A percentile compares a stretch with the other conserved stretches of the same genome.
Evolutionary conservation across 2,113 vertebrate genomes (phyloP).

Genomic region (Ancistrus triradiatus): DNA sequence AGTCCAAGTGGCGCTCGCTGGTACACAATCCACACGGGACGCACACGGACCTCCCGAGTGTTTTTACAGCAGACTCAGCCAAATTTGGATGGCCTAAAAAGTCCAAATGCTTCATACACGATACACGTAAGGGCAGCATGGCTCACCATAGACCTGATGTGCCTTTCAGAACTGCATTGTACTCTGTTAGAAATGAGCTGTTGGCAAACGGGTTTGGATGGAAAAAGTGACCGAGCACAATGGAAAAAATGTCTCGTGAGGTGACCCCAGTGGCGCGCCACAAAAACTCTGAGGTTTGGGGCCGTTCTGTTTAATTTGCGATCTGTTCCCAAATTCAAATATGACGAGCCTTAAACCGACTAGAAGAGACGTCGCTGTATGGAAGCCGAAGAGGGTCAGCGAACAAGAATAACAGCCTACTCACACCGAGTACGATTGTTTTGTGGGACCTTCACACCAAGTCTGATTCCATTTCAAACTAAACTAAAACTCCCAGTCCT

Average conservation of each 20-base stretch:
- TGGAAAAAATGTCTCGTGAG: background rate
- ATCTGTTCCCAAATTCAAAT: background rate
- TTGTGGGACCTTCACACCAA: too few relatives aligned
- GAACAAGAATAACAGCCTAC: too few relatives aligned
- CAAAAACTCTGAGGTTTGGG: background rate
- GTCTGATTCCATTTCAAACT: too few relatives aligned
- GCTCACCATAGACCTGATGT: conserved; percentile 11
- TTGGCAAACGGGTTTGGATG: background rate
- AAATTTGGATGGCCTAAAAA: conserved; percentile 8
- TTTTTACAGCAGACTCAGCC: conserved; percentile 11
- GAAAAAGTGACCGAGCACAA: background rate
- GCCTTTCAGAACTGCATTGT: conserved; percentile 8
- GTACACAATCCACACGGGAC: conserved; percentile 27
- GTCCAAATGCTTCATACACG: conserved; percentile 9
- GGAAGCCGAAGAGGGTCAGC: background rate
- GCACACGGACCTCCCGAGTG: background rate
- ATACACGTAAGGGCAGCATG: background rate
- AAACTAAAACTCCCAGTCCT: too few relatives aligned
- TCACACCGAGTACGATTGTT: too few relatives aligned
- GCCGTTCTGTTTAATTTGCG: conserved; percentile 1
- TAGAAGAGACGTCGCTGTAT: background rate
- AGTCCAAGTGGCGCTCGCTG: conserved; percentile 12
- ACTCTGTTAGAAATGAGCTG: background rate
- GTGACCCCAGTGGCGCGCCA: background rate
- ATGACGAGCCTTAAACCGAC: background rate